Evolutionary conservation across 2,888 invertebrate genomes (phyloP).

Genomic region (Philopedon plagiatum): DNA sequence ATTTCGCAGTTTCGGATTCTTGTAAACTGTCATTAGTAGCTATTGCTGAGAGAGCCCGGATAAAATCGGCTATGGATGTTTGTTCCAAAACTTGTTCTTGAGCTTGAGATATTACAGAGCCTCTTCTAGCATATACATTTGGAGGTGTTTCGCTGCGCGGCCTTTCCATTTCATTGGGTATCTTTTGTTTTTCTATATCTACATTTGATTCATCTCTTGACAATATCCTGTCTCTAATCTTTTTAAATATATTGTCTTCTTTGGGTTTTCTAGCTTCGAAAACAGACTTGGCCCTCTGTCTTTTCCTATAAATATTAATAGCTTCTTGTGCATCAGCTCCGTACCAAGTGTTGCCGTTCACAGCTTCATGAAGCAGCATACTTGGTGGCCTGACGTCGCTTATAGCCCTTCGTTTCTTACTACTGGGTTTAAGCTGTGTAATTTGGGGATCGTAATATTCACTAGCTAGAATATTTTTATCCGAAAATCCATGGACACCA

Average conservation of each 20-base stretch:
- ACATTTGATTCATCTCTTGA: slow-evolving; percentile 44
- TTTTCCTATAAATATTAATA: slow-evolving; percentile 69
- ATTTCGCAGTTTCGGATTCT: slow-evolving; percentile 65
- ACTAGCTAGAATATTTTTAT: slow-evolving; percentile 81
- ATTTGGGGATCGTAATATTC: slow-evolving; percentile 71
- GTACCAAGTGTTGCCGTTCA: slow-evolving; percentile 77
- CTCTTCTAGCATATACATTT: slow-evolving; percentile 55
- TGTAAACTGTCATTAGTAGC: slow-evolving; percentile 65
- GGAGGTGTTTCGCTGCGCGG: slow-evolving; percentile 63
- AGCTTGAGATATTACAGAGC: slow-evolving; percentile 51
- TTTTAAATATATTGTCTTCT: slow-evolving; percentile 44
- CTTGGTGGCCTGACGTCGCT: slow-evolving; percentile 72
- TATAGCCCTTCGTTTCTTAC: slow-evolving; percentile 73
- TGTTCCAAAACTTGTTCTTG: slow-evolving; percentile 81
- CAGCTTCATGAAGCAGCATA: slow-evolving; percentile 64
- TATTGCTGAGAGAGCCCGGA: slow-evolving; percentile 83
- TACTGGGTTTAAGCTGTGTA: slow-evolving; percentile 55
- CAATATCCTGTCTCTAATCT: slow-evolving; percentile 40
- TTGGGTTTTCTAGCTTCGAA: slow-evolving; percentile 54
- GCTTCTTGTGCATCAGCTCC: slow-evolving; percentile 76
- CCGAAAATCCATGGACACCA: slow-evolving; percentile 79
- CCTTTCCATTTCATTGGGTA: slow-evolving; percentile 66
- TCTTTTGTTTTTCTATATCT: slow-evolving; percentile 61
- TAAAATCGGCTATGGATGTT: slow-evolving; percentile 86
- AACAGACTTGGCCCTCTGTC: slow-evolving; percentile 47